Evolutionary conservation across 1,140 invertebrate genomes (phyloP).

Genomic region (Pachypeltis micranthus): DNA sequence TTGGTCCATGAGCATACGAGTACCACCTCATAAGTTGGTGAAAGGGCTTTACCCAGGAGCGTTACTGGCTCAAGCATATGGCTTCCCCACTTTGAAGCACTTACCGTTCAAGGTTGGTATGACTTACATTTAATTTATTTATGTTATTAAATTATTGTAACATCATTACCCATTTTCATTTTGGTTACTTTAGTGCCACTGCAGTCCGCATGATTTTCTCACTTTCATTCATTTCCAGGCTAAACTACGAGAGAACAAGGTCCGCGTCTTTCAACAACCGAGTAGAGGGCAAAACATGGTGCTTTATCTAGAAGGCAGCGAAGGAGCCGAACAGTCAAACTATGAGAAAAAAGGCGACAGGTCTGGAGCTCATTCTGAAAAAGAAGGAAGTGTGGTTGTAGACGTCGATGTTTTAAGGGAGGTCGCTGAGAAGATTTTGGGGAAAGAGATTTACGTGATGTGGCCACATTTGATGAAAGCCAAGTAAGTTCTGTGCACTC

Average conservation of each 20-base stretch:
- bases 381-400: neutral
- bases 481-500: conserved; percentile 16
- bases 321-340: neutral
- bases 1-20: conserved; percentile 44
- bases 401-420: neutral
- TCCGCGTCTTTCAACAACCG: conserved; percentile 76
- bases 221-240: no score
- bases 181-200: no score
- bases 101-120: conserved; percentile 58
- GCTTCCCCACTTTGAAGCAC: conserved; percentile 82
- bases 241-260: conserved; percentile 52
- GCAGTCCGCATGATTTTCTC: no score
- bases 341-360: neutral
- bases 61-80: conserved; percentile 64
- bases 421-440: conserved; percentile 50
- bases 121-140: no score
- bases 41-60: conserved; percentile 63
- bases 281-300: conserved; percentile 75
- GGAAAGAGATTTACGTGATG: conserved; percentile 59
- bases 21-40: conserved; percentile 47
- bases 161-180: no score
- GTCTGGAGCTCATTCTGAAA: neutral
- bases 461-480: conserved; percentile 83
- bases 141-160: no score
- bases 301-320: conserved; percentile 39